Evolutionary conservation across 2,888 invertebrate genomes (phyloP).

Genomic region (Mechanitis mazaeus): DNA sequence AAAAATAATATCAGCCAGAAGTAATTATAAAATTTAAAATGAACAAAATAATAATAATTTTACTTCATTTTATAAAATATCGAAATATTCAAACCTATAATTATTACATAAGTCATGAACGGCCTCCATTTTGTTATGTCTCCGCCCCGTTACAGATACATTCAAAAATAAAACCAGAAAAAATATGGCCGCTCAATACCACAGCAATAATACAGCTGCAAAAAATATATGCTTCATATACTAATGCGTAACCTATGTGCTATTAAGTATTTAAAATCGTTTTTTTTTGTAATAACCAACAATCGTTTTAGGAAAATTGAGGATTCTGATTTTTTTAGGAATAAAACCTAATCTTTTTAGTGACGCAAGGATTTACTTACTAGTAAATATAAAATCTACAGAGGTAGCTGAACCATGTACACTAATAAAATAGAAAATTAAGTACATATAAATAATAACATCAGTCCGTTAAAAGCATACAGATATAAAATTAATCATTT

Average conservation of each 20-base stretch:
- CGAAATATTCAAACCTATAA: not conserved
- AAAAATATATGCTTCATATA: conserved; percentile 57
- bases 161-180: conserved; percentile 43
- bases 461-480: conserved; percentile 27
- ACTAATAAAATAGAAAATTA: conserved; percentile 48
- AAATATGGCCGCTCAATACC: conserved; percentile 61
- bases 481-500: conserved; percentile 33
- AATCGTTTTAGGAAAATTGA: conserved; percentile 55
- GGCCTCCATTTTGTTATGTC: conserved; percentile 30
- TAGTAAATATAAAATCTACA: conserved; percentile 66
- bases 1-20: not conserved
- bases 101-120: conserved; percentile 16
- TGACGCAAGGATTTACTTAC: conserved; percentile 43
- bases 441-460: conserved; percentile 47
- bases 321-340: conserved; percentile 54
- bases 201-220: conserved; percentile 59
- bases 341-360: conserved; percentile 41
- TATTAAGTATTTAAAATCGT: conserved; percentile 47
- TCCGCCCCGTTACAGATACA: conserved; percentile 39
- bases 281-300: conserved; percentile 44
- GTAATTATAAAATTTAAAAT: not conserved
- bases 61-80: conserved; percentile 19
- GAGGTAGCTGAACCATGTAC: conserved; percentile 64
- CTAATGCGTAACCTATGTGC: conserved; percentile 47
- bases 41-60: conserved; percentile 18